Evolutionary conservation across 2,113 vertebrate genomes (phyloP).

Genomic region (Syrrhaptes paradoxus): DNA sequence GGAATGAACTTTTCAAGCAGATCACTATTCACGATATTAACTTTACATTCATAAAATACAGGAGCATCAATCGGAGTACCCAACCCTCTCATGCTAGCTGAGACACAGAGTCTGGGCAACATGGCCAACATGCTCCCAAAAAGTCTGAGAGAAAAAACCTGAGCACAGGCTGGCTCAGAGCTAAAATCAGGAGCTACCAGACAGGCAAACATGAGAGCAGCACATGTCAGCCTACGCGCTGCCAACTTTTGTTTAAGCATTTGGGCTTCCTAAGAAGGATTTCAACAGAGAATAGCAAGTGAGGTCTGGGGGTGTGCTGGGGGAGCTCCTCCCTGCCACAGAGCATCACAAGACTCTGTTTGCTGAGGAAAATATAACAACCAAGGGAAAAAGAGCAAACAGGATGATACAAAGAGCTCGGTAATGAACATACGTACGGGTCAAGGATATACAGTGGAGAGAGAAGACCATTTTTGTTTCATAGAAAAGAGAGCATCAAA

Average conservation of each 20-base stretch:
- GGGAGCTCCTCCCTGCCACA: not conserved
- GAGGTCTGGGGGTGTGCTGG: not conserved
- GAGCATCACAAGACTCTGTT: not conserved
- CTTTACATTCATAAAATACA: not conserved
- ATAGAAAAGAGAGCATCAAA: not conserved
- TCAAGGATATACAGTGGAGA: not conserved
- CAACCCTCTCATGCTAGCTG: not conserved
- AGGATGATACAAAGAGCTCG: not conserved
- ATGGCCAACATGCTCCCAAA: not conserved
- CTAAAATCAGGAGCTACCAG: not conserved
- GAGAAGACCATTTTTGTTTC: not conserved
- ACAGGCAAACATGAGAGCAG: not conserved
- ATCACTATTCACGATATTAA: not conserved
- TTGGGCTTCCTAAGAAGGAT: not conserved
- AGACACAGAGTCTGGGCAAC: not conserved
- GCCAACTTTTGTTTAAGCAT: conserved; percentile 3
- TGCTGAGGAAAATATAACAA: not conserved
- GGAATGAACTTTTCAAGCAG: not conserved
- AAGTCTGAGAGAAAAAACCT: not conserved
- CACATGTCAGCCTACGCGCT: fast-evolving
- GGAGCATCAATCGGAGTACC: not conserved
- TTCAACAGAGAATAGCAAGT: not conserved
- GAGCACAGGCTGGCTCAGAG: not conserved
- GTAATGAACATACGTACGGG: not conserved
- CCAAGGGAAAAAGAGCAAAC: not conserved